Conservation (phyloP, 2,797 vertebrate species). For the Pelobates cultripes region DNA sequence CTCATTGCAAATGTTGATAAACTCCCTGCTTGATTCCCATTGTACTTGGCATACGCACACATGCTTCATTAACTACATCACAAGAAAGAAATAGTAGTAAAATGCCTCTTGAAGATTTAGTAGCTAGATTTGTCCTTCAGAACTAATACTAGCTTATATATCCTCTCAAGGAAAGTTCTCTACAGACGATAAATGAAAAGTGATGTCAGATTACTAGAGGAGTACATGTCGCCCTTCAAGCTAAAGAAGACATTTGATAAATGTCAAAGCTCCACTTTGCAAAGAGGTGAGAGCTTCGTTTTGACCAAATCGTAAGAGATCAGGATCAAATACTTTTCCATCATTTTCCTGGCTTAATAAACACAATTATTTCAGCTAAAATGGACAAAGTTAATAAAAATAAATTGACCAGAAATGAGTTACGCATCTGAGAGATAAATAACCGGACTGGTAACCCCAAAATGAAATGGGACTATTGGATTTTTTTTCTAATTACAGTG, state of each 20-base stretch:
- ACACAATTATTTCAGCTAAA: not conserved
- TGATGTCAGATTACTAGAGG: constrained; percentile 4
- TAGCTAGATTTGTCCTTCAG: constrained; percentile 29
- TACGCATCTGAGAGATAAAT: too few relatives aligned
- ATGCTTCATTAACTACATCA: constrained; percentile 29
- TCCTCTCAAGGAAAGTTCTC: constrained; percentile 13
- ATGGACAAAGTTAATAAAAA: not conserved
- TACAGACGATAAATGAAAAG: constrained; percentile 31
- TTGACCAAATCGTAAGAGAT: constrained; percentile 8
- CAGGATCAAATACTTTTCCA: constrained; percentile 9
- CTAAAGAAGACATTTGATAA: constrained; percentile 53
- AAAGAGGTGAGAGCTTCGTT: constrained; percentile 35
- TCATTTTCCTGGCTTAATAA: not conserved
- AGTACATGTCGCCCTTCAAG: constrained; percentile 28
- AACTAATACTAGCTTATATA: constrained; percentile 6
- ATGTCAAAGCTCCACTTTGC: constrained; percentile 33
- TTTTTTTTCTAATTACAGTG: too few relatives aligned
- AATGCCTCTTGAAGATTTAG: not conserved
- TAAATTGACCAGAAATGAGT: too few relatives aligned
- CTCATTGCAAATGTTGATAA: not conserved
- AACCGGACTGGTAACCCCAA: too few relatives aligned
- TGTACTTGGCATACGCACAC: not conserved
- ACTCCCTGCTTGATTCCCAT: not conserved
- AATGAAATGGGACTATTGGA: too few relatives aligned
- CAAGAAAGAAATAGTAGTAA: constrained; percentile 18